phyloP scores from a whole-genome alignment of 2,797 vertebrate genomes.

The Eulemur albifrons region DNA sequence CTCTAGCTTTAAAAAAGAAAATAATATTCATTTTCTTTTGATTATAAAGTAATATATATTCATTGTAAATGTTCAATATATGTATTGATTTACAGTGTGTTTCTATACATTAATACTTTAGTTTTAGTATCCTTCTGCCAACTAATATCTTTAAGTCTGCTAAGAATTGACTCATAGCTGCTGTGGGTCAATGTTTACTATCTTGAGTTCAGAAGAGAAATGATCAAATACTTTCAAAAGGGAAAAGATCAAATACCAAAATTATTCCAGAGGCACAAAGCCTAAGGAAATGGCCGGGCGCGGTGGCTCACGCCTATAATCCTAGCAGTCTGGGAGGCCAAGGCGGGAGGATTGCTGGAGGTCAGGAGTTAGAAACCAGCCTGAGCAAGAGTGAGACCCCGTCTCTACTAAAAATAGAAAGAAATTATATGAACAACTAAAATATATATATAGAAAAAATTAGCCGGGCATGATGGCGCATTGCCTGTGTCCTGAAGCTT shows the following conservation, averaged over 20 bases:
- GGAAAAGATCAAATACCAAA: background rate
- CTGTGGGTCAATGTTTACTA: background rate
- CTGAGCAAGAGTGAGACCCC: too few relatives aligned
- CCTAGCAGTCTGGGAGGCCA: too few relatives aligned
- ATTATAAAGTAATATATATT: background rate
- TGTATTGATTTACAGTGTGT: background rate
- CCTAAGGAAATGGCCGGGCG: background rate
- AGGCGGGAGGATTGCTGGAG: too few relatives aligned
- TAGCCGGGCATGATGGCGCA: too few relatives aligned
- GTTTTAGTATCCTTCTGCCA: background rate
- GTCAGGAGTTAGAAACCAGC: too few relatives aligned
- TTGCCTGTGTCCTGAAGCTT: background rate
- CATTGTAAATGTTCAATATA: background rate
- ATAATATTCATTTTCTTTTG: background rate
- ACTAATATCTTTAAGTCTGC: background rate
- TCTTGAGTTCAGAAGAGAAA: slow-evolving; percentile 14
- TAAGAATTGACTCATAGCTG: background rate
- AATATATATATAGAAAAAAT: too few relatives aligned
- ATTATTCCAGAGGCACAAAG: background rate
- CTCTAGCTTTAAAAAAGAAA: background rate
- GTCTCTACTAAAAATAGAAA: too few relatives aligned
- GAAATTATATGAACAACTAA: too few relatives aligned
- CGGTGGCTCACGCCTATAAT: too few relatives aligned
- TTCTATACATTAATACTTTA: background rate
- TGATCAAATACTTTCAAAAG: background rate